Evolutionary conservation across 2,888 invertebrate genomes (phyloP).

Genomic region (Aelia acuminata): DNA sequence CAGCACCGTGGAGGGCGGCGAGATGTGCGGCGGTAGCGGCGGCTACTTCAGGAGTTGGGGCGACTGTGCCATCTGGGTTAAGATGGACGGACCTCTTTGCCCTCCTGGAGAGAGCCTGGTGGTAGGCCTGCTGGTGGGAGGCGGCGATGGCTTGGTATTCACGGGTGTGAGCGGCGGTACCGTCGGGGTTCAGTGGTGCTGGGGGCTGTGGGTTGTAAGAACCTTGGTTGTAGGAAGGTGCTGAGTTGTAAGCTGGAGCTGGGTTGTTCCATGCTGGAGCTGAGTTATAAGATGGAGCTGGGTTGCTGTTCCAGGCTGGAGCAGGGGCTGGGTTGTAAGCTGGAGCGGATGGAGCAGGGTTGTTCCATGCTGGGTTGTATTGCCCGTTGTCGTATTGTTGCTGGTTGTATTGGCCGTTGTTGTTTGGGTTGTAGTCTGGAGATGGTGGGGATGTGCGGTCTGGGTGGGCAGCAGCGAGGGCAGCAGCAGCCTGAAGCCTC

Average conservation of each 20-base stretch:
- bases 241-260: background rate
- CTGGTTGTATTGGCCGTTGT: background rate
- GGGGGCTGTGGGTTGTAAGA: slow-evolving; percentile 45
- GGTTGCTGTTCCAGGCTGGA: background rate
- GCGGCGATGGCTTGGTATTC: slow-evolving; percentile 60
- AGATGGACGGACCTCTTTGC: slow-evolving; percentile 59
- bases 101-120: slow-evolving; percentile 45
- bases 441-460: slow-evolving; percentile 46
- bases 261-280: background rate
- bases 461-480: slow-evolving; percentile 49
- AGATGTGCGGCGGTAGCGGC: slow-evolving; percentile 70
- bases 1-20: slow-evolving; percentile 61
- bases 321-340: background rate
- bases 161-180: slow-evolving; percentile 63
- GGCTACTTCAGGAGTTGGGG: slow-evolving; percentile 70
- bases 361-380: slow-evolving; percentile 48
- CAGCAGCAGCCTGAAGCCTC: slow-evolving; percentile 24
- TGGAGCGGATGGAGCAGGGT: slow-evolving; percentile 29
- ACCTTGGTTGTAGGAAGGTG: background rate
- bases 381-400: slow-evolving; percentile 16
- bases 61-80: slow-evolving; percentile 65
- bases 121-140: slow-evolving; percentile 58
- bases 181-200: slow-evolving; percentile 60
- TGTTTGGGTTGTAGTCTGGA: slow-evolving; percentile 46
- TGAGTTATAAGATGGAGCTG: background rate